Evolutionary conservation across 2,888 invertebrate genomes (phyloP).

Genomic region (Netelia inedita): DNA sequence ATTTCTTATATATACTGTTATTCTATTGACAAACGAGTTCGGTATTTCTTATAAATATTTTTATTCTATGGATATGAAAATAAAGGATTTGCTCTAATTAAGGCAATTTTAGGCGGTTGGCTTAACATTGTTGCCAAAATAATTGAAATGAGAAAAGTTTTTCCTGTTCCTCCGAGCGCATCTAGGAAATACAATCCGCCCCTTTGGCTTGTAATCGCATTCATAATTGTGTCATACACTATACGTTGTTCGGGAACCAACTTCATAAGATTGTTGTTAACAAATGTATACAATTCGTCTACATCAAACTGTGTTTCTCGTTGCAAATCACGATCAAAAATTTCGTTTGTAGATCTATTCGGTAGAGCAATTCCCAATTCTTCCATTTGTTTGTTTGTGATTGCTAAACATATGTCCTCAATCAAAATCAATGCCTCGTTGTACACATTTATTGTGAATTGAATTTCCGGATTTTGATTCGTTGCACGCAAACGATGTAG

Average conservation of each 20-base stretch:
- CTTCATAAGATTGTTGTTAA: slow-evolving; percentile 33
- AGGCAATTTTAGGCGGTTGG: too few relatives aligned
- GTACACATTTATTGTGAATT: neutral
- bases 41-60: too few relatives aligned
- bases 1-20: too few relatives aligned
- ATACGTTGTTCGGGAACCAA: slow-evolving; percentile 53
- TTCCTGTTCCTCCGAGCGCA: slow-evolving; percentile 24
- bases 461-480: neutral
- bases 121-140: slow-evolving; percentile 27
- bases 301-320: slow-evolving; percentile 76
- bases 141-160: slow-evolving; percentile 40
- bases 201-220: slow-evolving; percentile 74
- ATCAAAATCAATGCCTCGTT: neutral
- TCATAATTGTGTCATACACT: slow-evolving; percentile 69
- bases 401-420: neutral
- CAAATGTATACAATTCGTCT: slow-evolving; percentile 8
- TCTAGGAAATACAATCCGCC: slow-evolving; percentile 72
- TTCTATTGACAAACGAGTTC: too few relatives aligned
- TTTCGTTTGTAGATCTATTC: too few relatives aligned
- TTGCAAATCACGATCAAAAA: slow-evolving; percentile 77
- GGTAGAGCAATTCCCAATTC: too few relatives aligned
- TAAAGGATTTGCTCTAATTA: too few relatives aligned
- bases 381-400: too few relatives aligned
- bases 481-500: neutral
- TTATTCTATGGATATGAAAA: too few relatives aligned